Conservation (phyloP, 2,888 invertebrate species). For the Apocheima hispidaria region DNA sequence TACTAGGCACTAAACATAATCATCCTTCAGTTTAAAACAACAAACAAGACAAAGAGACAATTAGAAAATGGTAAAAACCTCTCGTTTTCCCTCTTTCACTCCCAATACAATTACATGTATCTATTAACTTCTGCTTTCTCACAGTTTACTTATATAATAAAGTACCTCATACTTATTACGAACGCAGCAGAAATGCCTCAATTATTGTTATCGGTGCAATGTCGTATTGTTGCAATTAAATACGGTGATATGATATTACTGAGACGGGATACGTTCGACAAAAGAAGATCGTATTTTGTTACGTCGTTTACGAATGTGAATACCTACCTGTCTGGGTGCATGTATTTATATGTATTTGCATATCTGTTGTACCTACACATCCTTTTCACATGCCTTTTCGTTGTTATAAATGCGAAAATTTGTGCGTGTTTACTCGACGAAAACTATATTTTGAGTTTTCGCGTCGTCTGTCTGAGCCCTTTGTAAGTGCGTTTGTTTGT, state of each 20-base stretch:
- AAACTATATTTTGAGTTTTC: too few relatives aligned
- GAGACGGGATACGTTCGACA: not conserved
- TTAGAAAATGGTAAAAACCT: conserved; percentile 53
- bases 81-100: conserved; percentile 73
- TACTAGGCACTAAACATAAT: too few relatives aligned
- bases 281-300: not conserved
- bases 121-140: conserved; percentile 69
- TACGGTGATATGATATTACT: conserved; percentile 4
- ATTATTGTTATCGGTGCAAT: conserved; percentile 20
- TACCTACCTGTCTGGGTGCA: not conserved
- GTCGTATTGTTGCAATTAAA: conserved; percentile 12
- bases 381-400: too few relatives aligned
- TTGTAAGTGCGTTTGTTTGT: too few relatives aligned
- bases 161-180: conserved; percentile 22
- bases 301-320: not conserved
- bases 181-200: conserved; percentile 14
- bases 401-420: too few relatives aligned
- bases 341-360: too few relatives aligned
- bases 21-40: conserved; percentile 15
- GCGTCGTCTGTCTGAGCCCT: too few relatives aligned
- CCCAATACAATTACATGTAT: conserved; percentile 65
- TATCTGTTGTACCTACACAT: not conserved
- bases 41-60: conserved; percentile 51
- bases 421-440: too few relatives aligned
- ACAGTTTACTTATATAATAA: conserved; percentile 57